These are phyloP conservation scores for Neoniphon sammara DNA, from an alignment of 2,797 vertebrate genomes.

Conservation along the genomic window DNA sequence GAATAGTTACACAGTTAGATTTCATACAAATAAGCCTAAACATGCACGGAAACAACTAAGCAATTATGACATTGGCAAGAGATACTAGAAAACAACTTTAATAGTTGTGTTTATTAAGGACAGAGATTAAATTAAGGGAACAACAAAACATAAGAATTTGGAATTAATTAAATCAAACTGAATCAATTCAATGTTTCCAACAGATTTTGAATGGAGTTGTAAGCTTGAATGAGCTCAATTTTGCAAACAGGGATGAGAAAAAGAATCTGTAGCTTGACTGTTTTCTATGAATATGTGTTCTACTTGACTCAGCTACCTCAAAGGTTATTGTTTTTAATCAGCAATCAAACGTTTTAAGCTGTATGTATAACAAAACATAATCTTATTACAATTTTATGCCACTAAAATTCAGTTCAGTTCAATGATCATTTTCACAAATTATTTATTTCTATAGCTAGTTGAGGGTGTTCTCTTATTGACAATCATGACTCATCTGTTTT, in stretches of 20 bases:
- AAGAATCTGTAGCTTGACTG: not conserved
- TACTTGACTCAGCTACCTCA: no score
- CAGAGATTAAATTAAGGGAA: no score
- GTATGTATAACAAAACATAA: no score
- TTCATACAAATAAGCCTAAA: conserved; percentile 33
- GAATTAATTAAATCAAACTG: not conserved
- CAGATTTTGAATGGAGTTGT: conserved; percentile 12
- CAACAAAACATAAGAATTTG: not conserved
- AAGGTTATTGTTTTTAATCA: not conserved
- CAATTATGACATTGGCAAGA: conserved; percentile 32
- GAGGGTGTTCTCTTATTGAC: not conserved
- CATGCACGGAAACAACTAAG: conserved; percentile 31
- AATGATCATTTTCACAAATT: not conserved
- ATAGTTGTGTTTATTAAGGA: not conserved
- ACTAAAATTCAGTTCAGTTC: no score
- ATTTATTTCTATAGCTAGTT: not conserved
- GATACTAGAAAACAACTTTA: conserved; percentile 2
- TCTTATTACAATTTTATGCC: no score
- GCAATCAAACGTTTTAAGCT: not conserved
- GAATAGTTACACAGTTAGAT: conserved; percentile 38
- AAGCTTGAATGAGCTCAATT: not conserved
- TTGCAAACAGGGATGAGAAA: not conserved
- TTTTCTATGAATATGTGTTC: not conserved
- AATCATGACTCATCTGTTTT: no score
- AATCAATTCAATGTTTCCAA: not conserved